These are phyloP conservation scores for Myiotriccus ornatus DNA, from an alignment of 2,797 vertebrate species.

Conservation along the genomic window DNA sequence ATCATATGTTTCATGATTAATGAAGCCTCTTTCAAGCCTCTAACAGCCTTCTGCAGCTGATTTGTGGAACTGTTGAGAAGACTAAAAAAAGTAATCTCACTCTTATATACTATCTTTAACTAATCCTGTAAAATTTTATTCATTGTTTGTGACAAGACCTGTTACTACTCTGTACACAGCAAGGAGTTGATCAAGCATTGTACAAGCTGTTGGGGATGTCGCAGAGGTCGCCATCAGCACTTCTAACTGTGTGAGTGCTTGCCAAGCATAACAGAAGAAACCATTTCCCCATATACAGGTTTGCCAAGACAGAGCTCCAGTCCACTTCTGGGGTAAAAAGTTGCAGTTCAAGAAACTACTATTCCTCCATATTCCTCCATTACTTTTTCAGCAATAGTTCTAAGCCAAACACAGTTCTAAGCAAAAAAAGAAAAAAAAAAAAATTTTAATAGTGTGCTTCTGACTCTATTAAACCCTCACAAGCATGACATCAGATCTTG, in stretches of 20 bases:
- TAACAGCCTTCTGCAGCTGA: constrained; percentile 40
- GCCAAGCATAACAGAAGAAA: constrained; percentile 48
- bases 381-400: not conserved
- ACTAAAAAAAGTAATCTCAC: constrained; percentile 47
- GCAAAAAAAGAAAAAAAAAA: not conserved
- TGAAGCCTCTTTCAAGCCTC: constrained; percentile 40
- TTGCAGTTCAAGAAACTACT: not conserved
- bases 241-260: constrained; percentile 2
- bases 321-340: constrained; percentile 2
- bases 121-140: constrained; percentile 33
- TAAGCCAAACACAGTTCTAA: not conserved
- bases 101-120: constrained; percentile 39
- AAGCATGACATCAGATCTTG: not conserved
- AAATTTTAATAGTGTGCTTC: not conserved
- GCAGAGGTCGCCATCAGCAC: not conserved
- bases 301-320: constrained; percentile 18
- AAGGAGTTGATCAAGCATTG: constrained; percentile 33
- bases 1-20: constrained; percentile 63
- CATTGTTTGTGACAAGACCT: constrained; percentile 46
- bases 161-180: constrained; percentile 17
- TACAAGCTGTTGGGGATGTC: constrained; percentile 42
- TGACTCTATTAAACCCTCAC: not conserved
- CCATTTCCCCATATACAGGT: not conserved
- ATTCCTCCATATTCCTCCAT: not conserved
- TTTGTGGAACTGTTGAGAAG: constrained; percentile 5